Evolutionary conservation across 2,797 vertebrate species (phyloP).

Genomic region (Uromys caudimaculatus): DNA sequence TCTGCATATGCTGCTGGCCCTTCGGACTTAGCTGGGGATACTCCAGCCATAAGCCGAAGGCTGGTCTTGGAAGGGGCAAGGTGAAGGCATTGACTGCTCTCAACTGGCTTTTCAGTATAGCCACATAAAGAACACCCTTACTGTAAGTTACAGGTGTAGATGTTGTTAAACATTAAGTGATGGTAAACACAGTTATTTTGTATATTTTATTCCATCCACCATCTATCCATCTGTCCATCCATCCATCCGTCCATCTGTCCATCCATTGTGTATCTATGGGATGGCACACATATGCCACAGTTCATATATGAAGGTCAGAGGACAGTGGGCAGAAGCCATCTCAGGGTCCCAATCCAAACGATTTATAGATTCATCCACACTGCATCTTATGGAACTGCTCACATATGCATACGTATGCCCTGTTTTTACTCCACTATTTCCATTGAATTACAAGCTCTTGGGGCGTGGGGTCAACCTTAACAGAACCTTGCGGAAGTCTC

Average conservation of each 20-base stretch:
- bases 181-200: background rate
- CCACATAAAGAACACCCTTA: background rate
- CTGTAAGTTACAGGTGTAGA: background rate
- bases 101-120: fast-evolving
- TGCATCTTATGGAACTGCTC: background rate
- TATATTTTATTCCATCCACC: background rate
- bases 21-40: background rate
- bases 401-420: fast-evolving
- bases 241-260: background rate
- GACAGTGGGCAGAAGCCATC: no score
- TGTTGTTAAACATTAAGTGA: background rate
- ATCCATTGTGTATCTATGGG: background rate
- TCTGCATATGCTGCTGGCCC: background rate
- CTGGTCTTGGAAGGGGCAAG: background rate
- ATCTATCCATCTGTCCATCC: background rate
- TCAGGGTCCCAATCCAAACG: background rate
- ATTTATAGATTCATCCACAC: background rate
- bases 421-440: background rate
- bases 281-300: no score
- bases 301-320: background rate
- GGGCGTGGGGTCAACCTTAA: background rate
- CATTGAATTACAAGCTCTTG: background rate
- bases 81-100: background rate
- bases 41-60: background rate
- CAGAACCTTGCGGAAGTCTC: background rate